A percentile compares a stretch with the other conserved stretches of the same genome.
These are phyloP conservation scores for Anoplopoma fimbria DNA, from an alignment of 2,113 vertebrate genomes.

Conservation along the genomic window DNA sequence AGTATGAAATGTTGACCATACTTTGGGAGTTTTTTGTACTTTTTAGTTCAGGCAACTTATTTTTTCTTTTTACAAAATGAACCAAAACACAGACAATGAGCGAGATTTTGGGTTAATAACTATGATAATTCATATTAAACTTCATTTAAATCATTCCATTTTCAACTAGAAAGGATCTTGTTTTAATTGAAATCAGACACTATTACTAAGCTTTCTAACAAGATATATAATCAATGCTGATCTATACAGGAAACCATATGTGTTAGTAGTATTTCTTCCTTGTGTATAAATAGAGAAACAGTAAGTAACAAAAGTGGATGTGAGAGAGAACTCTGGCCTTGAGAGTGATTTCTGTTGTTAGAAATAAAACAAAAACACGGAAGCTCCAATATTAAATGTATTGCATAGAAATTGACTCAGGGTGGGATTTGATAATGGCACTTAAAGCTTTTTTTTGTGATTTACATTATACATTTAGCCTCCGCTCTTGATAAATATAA, in stretches of 20 bases:
- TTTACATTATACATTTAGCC: slow-evolving; percentile 65
- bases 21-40: background rate
- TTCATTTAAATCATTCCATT: background rate
- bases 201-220: background rate
- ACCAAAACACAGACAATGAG: background rate
- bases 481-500: slow-evolving; percentile 64
- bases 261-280: background rate
- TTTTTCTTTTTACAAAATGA: background rate
- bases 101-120: background rate
- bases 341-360: background rate
- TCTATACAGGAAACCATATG: background rate
- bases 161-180: background rate
- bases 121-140: background rate
- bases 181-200: background rate
- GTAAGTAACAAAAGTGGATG: background rate
- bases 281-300: background rate
- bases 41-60: background rate
- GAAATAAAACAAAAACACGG: background rate
- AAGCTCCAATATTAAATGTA: slow-evolving; percentile 30
- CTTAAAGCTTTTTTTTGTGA: slow-evolving; percentile 60
- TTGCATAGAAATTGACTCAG: slow-evolving; percentile 30
- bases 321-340: background rate
- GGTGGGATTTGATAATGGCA: slow-evolving; percentile 43
- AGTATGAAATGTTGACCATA: background rate
- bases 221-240: background rate